These are phyloP conservation scores for Tiaroga cobitis DNA, from an alignment of 2,797 vertebrate genomes.

Conservation along the genomic window DNA sequence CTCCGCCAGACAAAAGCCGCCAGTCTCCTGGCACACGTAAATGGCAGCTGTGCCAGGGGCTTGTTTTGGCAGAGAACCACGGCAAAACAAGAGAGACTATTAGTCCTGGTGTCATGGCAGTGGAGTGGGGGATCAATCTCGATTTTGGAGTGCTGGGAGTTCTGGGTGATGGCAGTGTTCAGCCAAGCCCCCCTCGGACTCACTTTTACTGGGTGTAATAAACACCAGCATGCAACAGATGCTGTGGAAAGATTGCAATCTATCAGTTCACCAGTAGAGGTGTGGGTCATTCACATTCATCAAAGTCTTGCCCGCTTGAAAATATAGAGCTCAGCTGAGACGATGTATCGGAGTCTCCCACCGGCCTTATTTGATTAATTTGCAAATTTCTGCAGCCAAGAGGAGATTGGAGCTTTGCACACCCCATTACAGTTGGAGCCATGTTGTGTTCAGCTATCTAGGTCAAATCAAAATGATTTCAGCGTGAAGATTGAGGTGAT, in stretches of 20 bases:
- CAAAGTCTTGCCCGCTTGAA: neutral
- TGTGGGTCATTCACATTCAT: constrained; percentile 16
- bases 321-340: constrained; percentile 19
- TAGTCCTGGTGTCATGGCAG: constrained; percentile 54
- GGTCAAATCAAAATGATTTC: constrained; percentile 31
- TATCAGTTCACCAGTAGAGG: constrained; percentile 65
- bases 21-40: constrained; percentile 44
- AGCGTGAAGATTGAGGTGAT: constrained; percentile 30
- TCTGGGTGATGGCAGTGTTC: constrained; percentile 61
- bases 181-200: constrained; percentile 64
- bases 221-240: constrained; percentile 76
- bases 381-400: neutral
- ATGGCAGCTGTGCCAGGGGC: constrained; percentile 44
- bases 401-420: constrained; percentile 27
- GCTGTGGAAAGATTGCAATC: constrained; percentile 71
- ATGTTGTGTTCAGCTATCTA: constrained; percentile 35
- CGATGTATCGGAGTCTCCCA: neutral
- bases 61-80: constrained; percentile 51
- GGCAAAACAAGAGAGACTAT: constrained; percentile 53
- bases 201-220: constrained; percentile 60
- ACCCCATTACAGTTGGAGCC: constrained; percentile 25
- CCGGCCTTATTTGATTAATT: constrained; percentile 27
- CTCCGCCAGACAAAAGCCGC: constrained; percentile 38
- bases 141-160: constrained; percentile 48
- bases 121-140: constrained; percentile 51